phyloP scores from a whole-genome alignment of 2,113 vertebrate species.

The Pygoscelis antarcticus region DNA sequence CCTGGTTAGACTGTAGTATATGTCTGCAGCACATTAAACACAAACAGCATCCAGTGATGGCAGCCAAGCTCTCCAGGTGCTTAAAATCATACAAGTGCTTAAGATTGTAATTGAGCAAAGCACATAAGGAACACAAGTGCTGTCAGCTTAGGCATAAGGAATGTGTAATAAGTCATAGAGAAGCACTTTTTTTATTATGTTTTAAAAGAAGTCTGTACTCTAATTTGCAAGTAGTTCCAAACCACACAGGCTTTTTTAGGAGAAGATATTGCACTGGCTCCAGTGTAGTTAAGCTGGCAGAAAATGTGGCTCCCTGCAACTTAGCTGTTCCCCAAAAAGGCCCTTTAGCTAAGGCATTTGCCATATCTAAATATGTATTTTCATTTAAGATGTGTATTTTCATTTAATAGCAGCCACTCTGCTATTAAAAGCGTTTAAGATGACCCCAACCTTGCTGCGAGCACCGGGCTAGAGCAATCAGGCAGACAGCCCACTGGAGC shows the following conservation, averaged over 20 bases:
- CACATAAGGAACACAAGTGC: background rate
- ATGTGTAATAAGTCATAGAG: background rate
- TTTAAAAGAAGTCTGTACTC: background rate
- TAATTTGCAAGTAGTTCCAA: background rate
- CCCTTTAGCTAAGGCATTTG: background rate
- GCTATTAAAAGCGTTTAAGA: background rate
- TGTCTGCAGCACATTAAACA: background rate
- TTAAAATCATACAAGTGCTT: background rate
- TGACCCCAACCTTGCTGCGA: background rate
- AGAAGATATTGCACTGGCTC: background rate
- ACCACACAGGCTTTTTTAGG: background rate
- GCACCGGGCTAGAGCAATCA: background rate
- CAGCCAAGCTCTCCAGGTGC: background rate
- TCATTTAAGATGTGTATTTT: background rate
- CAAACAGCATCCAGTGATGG: background rate
- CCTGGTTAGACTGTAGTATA: background rate
- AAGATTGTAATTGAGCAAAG: background rate
- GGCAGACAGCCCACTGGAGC: background rate
- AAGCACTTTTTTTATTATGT: background rate
- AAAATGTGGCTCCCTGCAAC: background rate
- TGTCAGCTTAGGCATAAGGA: background rate
- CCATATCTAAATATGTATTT: background rate
- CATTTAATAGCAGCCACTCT: background rate
- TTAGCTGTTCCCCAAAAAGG: background rate
- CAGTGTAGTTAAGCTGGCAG: background rate